Evolutionary conservation across 1,140 invertebrate species (phyloP).

Genomic region (Pseudoatta argentina): DNA sequence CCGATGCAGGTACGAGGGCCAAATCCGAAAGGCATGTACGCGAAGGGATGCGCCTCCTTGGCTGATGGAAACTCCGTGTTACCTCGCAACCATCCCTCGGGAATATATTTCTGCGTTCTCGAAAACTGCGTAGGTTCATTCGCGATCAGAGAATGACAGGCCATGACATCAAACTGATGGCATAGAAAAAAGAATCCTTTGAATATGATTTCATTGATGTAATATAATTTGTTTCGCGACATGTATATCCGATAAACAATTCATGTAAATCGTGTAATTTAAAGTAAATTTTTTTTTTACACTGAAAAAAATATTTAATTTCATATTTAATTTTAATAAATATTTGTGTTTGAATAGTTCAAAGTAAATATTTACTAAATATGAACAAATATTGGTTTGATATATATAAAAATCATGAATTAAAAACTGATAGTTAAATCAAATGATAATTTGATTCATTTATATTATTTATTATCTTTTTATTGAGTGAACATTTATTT

Average conservation of each 20-base stretch:
- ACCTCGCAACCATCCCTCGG: conserved; percentile 86
- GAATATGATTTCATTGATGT: neutral
- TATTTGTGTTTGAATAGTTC: too few species aligned
- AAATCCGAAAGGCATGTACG: conserved; percentile 90
- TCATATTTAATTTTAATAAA: too few species aligned
- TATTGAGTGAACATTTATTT: too few species aligned
- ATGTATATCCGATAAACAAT: neutral
- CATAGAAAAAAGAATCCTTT: conserved; percentile 31
- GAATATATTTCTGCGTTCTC: conserved; percentile 82
- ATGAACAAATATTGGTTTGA: too few species aligned
- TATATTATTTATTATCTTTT: too few species aligned
- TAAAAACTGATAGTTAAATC: too few species aligned
- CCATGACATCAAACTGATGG: conserved; percentile 84
- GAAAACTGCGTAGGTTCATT: conserved; percentile 84
- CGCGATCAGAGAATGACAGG: conserved; percentile 84
- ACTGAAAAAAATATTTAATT: too few species aligned
- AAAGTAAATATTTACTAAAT: too few species aligned
- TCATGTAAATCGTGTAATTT: neutral
- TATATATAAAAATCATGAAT: too few species aligned
- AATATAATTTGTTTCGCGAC: neutral
- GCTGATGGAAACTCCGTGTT: conserved; percentile 75
- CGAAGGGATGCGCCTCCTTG: conserved; percentile 87
- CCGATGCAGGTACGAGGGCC: conserved; percentile 87
- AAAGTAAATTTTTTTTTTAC: neutral
- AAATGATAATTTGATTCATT: too few species aligned